phyloP scores from a whole-genome alignment of 1,140 invertebrate genomes.

The Oncopeltus fasciatus region DNA sequence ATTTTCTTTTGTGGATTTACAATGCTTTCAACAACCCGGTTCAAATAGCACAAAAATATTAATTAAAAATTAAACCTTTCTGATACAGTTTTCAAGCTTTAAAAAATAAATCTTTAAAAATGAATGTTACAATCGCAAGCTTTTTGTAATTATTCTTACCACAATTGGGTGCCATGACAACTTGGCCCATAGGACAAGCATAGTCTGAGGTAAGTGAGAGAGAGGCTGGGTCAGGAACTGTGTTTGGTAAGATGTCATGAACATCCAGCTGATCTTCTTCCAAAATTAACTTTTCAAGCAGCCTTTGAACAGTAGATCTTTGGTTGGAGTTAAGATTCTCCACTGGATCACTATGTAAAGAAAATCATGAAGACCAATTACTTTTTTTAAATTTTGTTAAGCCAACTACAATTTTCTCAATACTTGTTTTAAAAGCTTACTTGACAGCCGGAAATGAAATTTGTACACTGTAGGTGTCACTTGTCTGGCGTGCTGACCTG shows the following conservation, averaged over 20 bases:
- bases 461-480: conserved; percentile 75
- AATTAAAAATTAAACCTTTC: too few species aligned
- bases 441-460: conserved; percentile 81
- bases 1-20: too few species aligned
- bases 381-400: too few species aligned
- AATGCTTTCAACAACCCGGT: too few species aligned
- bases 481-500: conserved; percentile 40
- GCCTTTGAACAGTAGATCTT: conserved; percentile 60
- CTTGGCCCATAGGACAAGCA: conserved; percentile 81
- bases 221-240: conserved; percentile 80
- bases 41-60: too few species aligned
- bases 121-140: too few species aligned
- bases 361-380: too few species aligned
- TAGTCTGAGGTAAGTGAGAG: conserved; percentile 75
- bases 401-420: too few species aligned
- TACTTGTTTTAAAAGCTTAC: conserved; percentile 44
- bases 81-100: too few species aligned
- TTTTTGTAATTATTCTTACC: conserved; percentile 47
- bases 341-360: conserved; percentile 80
- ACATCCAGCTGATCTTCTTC: conserved; percentile 88
- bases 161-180: conserved; percentile 80
- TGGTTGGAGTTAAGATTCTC: conserved; percentile 74
- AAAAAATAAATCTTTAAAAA: too few species aligned
- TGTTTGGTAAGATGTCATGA: conserved; percentile 82
- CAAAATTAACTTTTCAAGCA: conserved; percentile 74